phyloP scores from a whole-genome alignment of 1,140 invertebrate genomes.

The Leptestheria dahalacensis region DNA sequence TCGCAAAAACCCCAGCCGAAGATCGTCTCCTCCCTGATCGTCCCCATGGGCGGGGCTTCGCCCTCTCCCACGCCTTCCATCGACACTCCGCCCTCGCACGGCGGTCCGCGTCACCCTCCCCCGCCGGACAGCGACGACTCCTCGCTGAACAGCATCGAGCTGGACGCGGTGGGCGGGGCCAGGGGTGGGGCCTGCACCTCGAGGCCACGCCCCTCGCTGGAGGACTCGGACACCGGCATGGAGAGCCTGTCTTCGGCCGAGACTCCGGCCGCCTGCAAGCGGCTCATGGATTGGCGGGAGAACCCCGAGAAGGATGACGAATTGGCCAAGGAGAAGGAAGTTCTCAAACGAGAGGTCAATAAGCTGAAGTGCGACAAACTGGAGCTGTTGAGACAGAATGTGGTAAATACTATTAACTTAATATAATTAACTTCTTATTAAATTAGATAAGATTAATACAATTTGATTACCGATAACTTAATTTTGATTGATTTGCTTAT shows the following conservation, averaged over 20 bases:
- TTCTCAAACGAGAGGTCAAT: constrained; percentile 65
- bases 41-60: constrained; percentile 22
- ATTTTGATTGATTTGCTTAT: no score
- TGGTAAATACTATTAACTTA: constrained; percentile 46
- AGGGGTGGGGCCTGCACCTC: neutral
- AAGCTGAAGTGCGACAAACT: constrained; percentile 83
- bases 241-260: constrained; percentile 74
- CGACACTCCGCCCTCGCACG: constrained; percentile 33
- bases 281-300: constrained; percentile 26
- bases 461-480: constrained; percentile 26
- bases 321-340: constrained; percentile 30
- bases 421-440: neutral
- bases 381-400: constrained; percentile 80
- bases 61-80: constrained; percentile 38
- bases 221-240: constrained; percentile 78
- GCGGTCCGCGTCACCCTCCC: constrained; percentile 20
- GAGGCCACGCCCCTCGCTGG: constrained; percentile 36
- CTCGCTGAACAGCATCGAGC: constrained; percentile 53
- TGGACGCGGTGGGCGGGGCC: constrained; percentile 31
- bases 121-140: constrained; percentile 59
- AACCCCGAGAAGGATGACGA: constrained; percentile 21
- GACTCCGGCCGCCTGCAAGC: constrained; percentile 24
- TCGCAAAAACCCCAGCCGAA: neutral
- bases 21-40: constrained; percentile 20
- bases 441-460: neutral